Evolutionary conservation across 2,797 vertebrate species (phyloP), one percentile per base, ranked within the genome.

Genomic region (Aythya fuligula): DNA sequence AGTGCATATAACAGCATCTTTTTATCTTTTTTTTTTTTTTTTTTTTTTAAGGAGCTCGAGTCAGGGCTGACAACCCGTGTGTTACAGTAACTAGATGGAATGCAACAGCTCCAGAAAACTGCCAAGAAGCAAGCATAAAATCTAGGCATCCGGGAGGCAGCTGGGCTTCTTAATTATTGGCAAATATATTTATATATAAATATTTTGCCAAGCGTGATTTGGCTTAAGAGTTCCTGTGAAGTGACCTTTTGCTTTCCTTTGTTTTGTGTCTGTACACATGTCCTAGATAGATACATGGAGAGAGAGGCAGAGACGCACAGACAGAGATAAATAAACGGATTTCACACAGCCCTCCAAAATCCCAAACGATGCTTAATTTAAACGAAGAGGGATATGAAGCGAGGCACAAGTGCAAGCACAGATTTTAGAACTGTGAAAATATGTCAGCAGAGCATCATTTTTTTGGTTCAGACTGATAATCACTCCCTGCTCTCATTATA

Each of bases 381-480:
- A 93, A 93, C 1, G 81, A 87, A 77, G 90, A 92, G 72, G 92
- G 78, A 92, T 90, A 92, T 89, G 95, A 96, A 95, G 85, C 41
- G 24, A 96, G 84, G 78, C 95, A 83, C 71, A 96, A 97, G 94
- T 94, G 94, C 90, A 95, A 94, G 93, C 96, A 89, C 93, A 93
- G 95, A 96, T 97, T 97, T 96, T 92, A 94, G 94, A 96, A 92
- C 94, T 95, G 96, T 96, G 96, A 97, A 97, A 97, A 96, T 95
- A 96, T 97, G 96, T 96, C 96, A 96, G 85, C 96, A 94, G 92
- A 96, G 93, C 95, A 97, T 95, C 93, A 82, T 93, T 96, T 97
- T 96, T 96, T 96, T 91, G 84, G 90, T 97, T 96, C 96, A 95
- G 93, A 91, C 96, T 92, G 95, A 97, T 96, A 96, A 97, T 97